Conservation (phyloP, 2,797 vertebrate genomes). For the Labroides dimidiatus region DNA sequence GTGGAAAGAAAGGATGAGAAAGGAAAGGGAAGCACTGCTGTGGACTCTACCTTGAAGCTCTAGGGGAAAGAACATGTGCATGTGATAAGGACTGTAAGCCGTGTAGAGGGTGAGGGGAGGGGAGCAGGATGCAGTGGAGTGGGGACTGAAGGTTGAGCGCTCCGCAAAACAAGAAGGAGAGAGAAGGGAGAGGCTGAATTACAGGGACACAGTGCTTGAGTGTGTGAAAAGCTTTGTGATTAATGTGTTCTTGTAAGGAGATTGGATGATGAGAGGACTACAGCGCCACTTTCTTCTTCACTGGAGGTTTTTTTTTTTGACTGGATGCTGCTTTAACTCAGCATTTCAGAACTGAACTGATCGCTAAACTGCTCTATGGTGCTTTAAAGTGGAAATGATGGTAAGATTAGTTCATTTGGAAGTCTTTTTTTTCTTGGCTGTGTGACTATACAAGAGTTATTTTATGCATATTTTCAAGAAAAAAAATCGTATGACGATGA, state of each 20-base stretch:
- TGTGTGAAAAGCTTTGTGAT: conserved; percentile 39
- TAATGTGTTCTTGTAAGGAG: conserved; percentile 43
- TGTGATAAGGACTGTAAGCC: conserved; percentile 38
- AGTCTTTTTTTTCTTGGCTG: background rate
- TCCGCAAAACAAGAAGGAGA: conserved; percentile 39
- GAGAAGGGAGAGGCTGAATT: conserved; percentile 57
- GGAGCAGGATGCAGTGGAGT: conserved; percentile 23
- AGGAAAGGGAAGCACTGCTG: conserved; percentile 20
- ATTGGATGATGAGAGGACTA: conserved; percentile 46
- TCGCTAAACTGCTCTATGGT: conserved; percentile 14
- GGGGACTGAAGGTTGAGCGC: conserved; percentile 41
- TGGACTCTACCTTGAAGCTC: conserved; percentile 62
- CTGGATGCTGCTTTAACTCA: conserved; percentile 54
- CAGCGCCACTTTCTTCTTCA: conserved; percentile 41
- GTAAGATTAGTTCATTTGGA: conserved; percentile 50
- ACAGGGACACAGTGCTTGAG: conserved; percentile 49
- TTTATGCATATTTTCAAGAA: background rate
- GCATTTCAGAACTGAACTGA: conserved; percentile 47
- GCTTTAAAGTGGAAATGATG: conserved; percentile 23
- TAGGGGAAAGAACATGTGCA: conserved; percentile 17
- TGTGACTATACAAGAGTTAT: background rate
- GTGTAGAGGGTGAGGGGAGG: conserved; percentile 13
- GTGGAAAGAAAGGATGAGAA: conserved; percentile 23
- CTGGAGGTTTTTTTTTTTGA: conserved; percentile 40
- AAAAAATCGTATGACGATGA: no score